Evolutionary conservation across 2,888 invertebrate species (phyloP), one percentile per base, ranked within the genome.

Genomic region (Andrena minutula): DNA sequence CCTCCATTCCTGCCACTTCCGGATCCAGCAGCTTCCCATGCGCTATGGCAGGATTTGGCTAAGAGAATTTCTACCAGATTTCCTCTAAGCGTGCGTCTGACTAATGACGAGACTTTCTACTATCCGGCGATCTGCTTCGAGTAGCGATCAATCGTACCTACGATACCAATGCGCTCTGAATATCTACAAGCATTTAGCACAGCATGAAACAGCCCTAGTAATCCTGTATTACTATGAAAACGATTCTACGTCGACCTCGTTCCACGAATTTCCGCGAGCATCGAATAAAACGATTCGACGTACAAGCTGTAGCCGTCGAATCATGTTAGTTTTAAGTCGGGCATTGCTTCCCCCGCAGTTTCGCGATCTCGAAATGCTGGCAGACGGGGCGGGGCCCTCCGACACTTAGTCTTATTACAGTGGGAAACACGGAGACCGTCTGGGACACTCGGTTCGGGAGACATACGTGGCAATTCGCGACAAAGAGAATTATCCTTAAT

Each of bases 401-500:
- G 41, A 41, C 16, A 16, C 41, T 41, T 41, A 41, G 41, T 4
- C 41, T 41, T 41, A 41, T 41, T 41, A 41, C 41, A 41, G 41
- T 16, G 41, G 41, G 41, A 41, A 41, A 41, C 41, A 41, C 41
- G 41, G 16, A 41, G 41, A 5, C 41, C 41, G 16, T 16, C 41
- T 41, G 41, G 41, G 41, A 41, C 53, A 23, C n/a, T 20, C 53
- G 53, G 23, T 8, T 56, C 41, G 10, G 30, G 10, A 41, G 28
- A 69, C 58, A 60, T 47, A 23, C 35, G 28, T 12, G 56, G n/a
- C 26, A 69, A 75, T 75, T 71, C 26, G 51, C 70, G 35, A 58
- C 60, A 66, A 76, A 79, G 65, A 51, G 65, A 76, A 76, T 79
- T 76, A 61, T 65, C 79, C 75, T 75, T 75, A 60, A 70, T 75